These are phyloP conservation scores for Dryobota labecula DNA, from an alignment of 2,888 invertebrate species.

Conservation along the genomic window DNA sequence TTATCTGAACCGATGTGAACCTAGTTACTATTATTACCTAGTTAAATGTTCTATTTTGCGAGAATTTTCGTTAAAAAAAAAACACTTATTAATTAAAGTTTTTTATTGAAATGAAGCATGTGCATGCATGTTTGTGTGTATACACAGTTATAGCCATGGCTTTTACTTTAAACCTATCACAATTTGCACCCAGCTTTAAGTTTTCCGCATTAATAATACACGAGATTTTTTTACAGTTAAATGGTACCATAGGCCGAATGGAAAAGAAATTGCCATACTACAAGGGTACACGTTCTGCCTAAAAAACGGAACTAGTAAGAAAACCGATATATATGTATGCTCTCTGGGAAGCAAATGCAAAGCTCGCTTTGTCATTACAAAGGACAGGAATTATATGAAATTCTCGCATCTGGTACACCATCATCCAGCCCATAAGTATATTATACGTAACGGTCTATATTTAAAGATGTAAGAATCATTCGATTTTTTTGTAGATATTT, in stretches of 20 bases:
- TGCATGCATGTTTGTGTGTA: too few relatives aligned
- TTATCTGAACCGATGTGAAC: not conserved
- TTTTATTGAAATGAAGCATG: too few relatives aligned
- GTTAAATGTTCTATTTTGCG: not conserved
- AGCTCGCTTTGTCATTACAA: conserved; percentile 20
- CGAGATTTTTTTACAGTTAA: conserved; percentile 22
- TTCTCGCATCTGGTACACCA: conserved; percentile 14
- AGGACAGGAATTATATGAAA: conserved; percentile 26
- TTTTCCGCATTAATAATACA: not conserved
- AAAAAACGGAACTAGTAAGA: conserved; percentile 3
- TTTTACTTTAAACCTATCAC: not conserved
- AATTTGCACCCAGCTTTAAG: not conserved
- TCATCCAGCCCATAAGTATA: conserved; percentile 23
- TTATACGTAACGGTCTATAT: conserved; percentile 10
- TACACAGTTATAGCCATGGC: not conserved
- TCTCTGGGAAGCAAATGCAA: conserved; percentile 10
- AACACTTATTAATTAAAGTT: not conserved
- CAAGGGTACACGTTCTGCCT: conserved; percentile 72
- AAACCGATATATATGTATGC: conserved; percentile 27
- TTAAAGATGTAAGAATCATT: not conserved
- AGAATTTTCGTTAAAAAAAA: not conserved
- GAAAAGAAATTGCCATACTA: conserved; percentile 66
- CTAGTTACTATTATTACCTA: too few relatives aligned
- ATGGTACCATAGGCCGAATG: conserved; percentile 25
- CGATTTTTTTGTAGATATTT: not conserved